Conservation (phyloP, 35 echinoderm and acorn worm genomes). For the Lytechinus pictus region DNA sequence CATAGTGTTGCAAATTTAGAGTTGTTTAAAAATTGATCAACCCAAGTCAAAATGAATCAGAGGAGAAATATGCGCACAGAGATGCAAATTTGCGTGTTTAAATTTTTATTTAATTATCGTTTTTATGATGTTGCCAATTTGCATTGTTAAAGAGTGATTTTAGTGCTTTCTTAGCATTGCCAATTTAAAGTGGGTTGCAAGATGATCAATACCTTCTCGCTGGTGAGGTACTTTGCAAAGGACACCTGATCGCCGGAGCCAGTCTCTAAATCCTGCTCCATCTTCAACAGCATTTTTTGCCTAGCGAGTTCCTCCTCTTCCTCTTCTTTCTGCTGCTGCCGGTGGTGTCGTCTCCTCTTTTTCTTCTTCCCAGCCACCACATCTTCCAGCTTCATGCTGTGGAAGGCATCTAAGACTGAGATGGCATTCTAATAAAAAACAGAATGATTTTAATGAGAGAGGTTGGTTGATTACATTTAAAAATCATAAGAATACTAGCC, state of each 20-base stretch:
- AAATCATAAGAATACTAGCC: too few relatives aligned
- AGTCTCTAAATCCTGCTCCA: not conserved
- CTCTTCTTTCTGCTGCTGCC: not conserved
- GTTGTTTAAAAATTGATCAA: too few relatives aligned
- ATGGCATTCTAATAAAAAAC: slow-evolving; percentile 68
- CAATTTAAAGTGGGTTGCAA: too few relatives aligned
- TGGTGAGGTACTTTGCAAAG: slow-evolving; percentile 96
- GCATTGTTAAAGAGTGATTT: too few relatives aligned
- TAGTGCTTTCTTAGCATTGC: too few relatives aligned
- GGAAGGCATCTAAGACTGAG: slow-evolving; percentile 84
- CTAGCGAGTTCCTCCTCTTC: not conserved
- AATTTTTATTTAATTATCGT: too few relatives aligned
- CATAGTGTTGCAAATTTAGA: too few relatives aligned
- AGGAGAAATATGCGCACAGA: too few relatives aligned
- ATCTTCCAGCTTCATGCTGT: slow-evolving; percentile 86
- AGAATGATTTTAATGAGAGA: not conserved
- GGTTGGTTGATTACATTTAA: too few relatives aligned
- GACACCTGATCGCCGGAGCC: slow-evolving; percentile 57
- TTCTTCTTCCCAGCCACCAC: slow-evolving; percentile 57
- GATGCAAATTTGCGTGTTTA: too few relatives aligned
- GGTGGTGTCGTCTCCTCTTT: slow-evolving; percentile 17
- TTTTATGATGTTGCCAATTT: too few relatives aligned
- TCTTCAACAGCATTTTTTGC: not conserved
- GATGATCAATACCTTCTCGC: slow-evolving; percentile 80
- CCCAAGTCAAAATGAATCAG: too few relatives aligned